Conservation (phyloP, 37 sponge, comb jelly and placozoan species). For the Crambe crambe region DNA sequence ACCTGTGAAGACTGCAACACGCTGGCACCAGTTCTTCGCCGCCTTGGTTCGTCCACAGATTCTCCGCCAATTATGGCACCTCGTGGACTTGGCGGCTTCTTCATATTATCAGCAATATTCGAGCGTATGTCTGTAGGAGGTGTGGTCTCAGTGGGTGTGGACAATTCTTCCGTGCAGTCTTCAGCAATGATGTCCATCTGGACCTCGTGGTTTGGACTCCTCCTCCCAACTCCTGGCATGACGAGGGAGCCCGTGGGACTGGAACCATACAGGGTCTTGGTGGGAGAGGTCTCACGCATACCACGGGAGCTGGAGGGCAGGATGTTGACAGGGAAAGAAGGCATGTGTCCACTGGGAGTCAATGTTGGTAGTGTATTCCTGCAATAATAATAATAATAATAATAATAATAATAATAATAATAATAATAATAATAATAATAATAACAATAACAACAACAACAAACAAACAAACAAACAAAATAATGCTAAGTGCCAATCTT, state of each 20-base stretch:
- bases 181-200: slow-evolving; percentile 59
- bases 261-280: slow-evolving; percentile 13
- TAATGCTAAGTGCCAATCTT: neutral
- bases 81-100: slow-evolving; percentile 1
- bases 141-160: neutral
- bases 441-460: neutral
- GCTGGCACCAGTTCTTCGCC: neutral
- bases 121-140: neutral
- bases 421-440: neutral
- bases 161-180: slow-evolving; percentile 29
- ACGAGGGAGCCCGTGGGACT: slow-evolving; percentile 3
- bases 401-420: neutral
- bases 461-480: neutral
- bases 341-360: slow-evolving; percentile 12
- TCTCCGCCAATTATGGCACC: neutral
- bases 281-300: slow-evolving; percentile 30
- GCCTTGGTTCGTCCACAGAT: neutral
- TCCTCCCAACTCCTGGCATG: slow-evolving; percentile 1
- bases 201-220: slow-evolving; percentile 43
- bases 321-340: slow-evolving; percentile 52
- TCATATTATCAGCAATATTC: neutral
- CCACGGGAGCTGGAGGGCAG: neutral
- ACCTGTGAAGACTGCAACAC: neutral
- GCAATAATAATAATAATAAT: neutral
- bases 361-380: slow-evolving; percentile 28